Base-by-base conservation (phyloP, 2,888 invertebrate genomes). In the Cotesia congregata region DNA sequence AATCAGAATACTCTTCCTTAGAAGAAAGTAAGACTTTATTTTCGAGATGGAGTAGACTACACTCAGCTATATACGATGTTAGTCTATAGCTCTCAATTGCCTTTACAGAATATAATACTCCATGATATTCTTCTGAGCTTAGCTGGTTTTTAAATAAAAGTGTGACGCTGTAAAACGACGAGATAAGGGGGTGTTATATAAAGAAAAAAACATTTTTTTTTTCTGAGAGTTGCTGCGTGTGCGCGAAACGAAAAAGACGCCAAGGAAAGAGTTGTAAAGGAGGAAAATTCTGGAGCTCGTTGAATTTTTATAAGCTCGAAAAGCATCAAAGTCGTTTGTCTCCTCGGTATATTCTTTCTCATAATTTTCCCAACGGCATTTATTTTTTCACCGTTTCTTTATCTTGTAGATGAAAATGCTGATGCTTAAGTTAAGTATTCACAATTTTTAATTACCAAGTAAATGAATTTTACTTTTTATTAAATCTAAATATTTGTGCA, bases 221-320 rank as follows among this genome's bases (percentile, higher is more conserved):
- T 30, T 30, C 30, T 30, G 30, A 70, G 60, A 59, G 60, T 30
- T 60, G 59, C 39, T 59, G 60, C 67, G 67, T 65, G 39, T 73
- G 40, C 20, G 15, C 17, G 38, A 7, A 71, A 15, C n/a, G 30
- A 59, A 41, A 20, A 50, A 40, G 67, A 38, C 50, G 7, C 7
- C 50, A 12, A 12, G 50, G 50, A 30, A 38, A 71, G 61, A 61
- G 39, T 30, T 7, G 39, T 4, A 9, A 72, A 64, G 67, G 59
- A 73, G 73, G 15, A 62, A 62, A 68, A 40, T 67, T 73, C 67
- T 38, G 59, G 67, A 67, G 73, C 67, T 73, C 67, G 59, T 73
- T 73, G 73, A 65, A 73, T 73, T 73, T 73, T 73, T 73, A 73
- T 73, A 59, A 73, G 59, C 67, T 67, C 65, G 67, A 73, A 73